phyloP scores from a whole-genome alignment of 1,140 invertebrate species.

The Helicoverpa armigera region DNA sequence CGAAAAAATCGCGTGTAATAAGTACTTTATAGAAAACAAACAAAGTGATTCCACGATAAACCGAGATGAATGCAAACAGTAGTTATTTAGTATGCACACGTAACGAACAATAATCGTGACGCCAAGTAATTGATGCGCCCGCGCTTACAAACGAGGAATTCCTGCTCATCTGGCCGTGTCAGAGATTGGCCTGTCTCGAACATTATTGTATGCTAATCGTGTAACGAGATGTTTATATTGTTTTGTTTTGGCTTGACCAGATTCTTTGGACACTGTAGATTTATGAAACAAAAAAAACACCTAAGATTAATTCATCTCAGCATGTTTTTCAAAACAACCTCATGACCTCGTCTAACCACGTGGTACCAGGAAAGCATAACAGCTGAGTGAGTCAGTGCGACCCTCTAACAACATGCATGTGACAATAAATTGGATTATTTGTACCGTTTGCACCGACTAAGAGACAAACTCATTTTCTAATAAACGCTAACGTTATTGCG shows the following conservation, averaged over 20 bases:
- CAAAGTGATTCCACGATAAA: neutral
- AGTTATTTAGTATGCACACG: constrained; percentile 32
- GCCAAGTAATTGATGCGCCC: constrained; percentile 32
- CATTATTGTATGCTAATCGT: constrained; percentile 43
- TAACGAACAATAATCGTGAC: constrained; percentile 25
- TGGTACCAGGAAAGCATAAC: constrained; percentile 29
- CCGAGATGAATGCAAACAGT: constrained; percentile 39
- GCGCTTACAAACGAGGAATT: constrained; percentile 39
- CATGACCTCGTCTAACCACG: neutral
- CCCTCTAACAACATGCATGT: constrained; percentile 13
- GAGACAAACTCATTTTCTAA: constrained; percentile 35
- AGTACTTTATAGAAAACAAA: neutral
- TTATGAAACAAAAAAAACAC: too few species aligned
- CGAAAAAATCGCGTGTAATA: too few species aligned
- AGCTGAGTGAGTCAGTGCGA: neutral
- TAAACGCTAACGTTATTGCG: constrained; percentile 29
- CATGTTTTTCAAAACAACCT: too few species aligned
- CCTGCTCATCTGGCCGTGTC: constrained; percentile 32
- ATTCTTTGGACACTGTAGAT: neutral
- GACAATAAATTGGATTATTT: constrained; percentile 25
- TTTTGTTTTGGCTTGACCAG: neutral
- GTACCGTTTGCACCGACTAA: neutral
- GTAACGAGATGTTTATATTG: neutral
- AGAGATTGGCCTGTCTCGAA: constrained; percentile 15
- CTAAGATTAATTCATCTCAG: too few species aligned